These are phyloP conservation scores for Cetoscarus ocellatus DNA, from an alignment of 2,797 vertebrate genomes.

Conservation along the genomic window DNA sequence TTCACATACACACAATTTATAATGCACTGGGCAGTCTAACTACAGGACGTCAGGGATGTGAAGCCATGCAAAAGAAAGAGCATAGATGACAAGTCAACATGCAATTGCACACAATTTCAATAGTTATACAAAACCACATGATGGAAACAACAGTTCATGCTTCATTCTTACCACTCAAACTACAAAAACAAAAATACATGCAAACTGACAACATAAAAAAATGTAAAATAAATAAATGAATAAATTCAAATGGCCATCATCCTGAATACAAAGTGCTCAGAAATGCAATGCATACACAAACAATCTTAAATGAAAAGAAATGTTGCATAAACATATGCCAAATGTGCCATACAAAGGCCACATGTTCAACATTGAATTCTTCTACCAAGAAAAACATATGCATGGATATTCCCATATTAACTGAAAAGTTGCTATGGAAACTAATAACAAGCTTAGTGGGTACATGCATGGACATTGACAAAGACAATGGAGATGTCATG, in stretches of 20 bases:
- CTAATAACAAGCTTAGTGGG: constrained; percentile 30
- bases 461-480: constrained; percentile 59
- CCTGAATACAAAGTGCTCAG: constrained; percentile 3
- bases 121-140: constrained; percentile 40
- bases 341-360: constrained; percentile 30
- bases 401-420: constrained; percentile 33
- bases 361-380: constrained; percentile 45
- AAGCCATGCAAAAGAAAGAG: constrained; percentile 42
- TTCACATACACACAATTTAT: constrained; percentile 33
- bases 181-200: constrained; percentile 40
- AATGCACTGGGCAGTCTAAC: constrained; percentile 60
- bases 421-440: constrained; percentile 13
- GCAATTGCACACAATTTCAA: constrained; percentile 28
- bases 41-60: constrained; percentile 38
- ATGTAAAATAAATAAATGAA: constrained; percentile 1
- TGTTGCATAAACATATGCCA: constrained; percentile 29
- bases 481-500: constrained; percentile 60
- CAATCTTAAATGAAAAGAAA: constrained; percentile 17
- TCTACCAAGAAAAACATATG: constrained; percentile 46
- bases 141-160: constrained; percentile 16
- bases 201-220: constrained; percentile 31
- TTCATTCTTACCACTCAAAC: constrained; percentile 36
- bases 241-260: constrained; percentile 16
- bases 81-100: constrained; percentile 2
- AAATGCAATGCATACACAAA: constrained; percentile 28